Evolutionary conservation across 2,113 vertebrate species (phyloP).

Genomic region (Falco punctatus): DNA sequence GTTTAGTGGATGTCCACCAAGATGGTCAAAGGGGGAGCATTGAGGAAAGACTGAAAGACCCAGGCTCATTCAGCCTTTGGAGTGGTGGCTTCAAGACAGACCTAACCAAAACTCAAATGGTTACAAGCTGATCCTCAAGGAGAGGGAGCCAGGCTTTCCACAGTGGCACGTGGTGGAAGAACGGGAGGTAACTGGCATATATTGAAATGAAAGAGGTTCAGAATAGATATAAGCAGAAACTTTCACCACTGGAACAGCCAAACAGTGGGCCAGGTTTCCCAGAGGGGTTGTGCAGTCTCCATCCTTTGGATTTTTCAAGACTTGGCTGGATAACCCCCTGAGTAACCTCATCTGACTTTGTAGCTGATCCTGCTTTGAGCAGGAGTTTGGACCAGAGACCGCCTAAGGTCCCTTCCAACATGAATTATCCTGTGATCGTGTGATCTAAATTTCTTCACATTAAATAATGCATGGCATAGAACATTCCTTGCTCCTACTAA

Average conservation of each 20-base stretch:
- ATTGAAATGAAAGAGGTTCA: neutral
- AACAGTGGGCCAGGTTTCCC: neutral
- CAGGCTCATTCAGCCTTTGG: neutral
- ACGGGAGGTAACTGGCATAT: neutral
- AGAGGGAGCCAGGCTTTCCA: neutral
- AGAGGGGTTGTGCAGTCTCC: neutral
- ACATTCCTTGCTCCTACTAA: slow-evolving; percentile 14
- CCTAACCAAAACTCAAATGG: neutral
- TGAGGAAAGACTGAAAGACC: neutral
- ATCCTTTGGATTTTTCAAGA: neutral
- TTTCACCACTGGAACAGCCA: neutral
- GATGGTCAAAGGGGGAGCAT: neutral
- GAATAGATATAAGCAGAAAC: neutral
- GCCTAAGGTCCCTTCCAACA: neutral
- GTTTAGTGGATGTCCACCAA: neutral
- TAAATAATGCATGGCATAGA: slow-evolving; percentile 27
- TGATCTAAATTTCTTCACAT: neutral
- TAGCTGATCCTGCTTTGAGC: neutral
- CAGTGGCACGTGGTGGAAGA: neutral
- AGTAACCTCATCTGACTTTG: neutral
- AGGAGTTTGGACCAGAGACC: neutral
- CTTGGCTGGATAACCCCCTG: neutral
- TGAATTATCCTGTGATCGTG: neutral
- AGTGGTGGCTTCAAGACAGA: neutral
- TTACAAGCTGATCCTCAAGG: neutral